A percentile compares a stretch with the other conserved stretches of the same genome.
Conservation (phyloP, 2,113 vertebrate species). For the Odobenus rosmarus region DNA sequence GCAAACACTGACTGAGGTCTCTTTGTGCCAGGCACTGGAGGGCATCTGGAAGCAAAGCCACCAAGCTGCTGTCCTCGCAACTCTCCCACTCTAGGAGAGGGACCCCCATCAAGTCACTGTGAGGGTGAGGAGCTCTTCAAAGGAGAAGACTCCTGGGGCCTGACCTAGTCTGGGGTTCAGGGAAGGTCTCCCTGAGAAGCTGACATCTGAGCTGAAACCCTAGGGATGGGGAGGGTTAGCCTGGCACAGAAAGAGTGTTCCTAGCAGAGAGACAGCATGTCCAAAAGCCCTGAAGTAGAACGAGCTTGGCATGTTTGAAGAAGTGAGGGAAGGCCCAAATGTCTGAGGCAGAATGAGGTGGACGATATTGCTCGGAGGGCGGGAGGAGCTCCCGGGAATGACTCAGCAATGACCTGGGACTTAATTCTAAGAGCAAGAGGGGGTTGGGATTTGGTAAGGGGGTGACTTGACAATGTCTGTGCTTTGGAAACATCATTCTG, state of each 20-base stretch:
- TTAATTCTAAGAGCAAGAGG: neutral
- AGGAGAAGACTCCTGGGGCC: neutral
- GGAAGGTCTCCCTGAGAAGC: neutral
- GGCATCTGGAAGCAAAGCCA: neutral
- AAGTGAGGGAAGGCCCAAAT: neutral
- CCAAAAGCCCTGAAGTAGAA: neutral
- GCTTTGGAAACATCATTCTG: neutral
- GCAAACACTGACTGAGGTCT: neutral
- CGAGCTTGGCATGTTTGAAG: neutral
- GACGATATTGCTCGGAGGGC: neutral
- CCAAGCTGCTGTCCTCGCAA: neutral
- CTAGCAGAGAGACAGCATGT: neutral
- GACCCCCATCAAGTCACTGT: neutral
- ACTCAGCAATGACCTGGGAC: neutral
- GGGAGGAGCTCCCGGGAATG: neutral
- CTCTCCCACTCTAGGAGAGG: neutral
- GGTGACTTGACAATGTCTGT: neutral
- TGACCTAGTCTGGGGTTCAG: neutral
- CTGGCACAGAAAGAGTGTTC: neutral
- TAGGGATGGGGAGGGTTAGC: neutral
- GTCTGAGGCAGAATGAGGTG: neutral
- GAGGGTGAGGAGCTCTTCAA: neutral
- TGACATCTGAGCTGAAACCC: neutral
- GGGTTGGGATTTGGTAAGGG: neutral
- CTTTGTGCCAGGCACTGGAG: neutral